Percentiles rank a stretch among this genome's conserved stretches.
phyloP scores from a whole-genome alignment of 2,113 vertebrate genomes.

The Aviceda subcristata region DNA sequence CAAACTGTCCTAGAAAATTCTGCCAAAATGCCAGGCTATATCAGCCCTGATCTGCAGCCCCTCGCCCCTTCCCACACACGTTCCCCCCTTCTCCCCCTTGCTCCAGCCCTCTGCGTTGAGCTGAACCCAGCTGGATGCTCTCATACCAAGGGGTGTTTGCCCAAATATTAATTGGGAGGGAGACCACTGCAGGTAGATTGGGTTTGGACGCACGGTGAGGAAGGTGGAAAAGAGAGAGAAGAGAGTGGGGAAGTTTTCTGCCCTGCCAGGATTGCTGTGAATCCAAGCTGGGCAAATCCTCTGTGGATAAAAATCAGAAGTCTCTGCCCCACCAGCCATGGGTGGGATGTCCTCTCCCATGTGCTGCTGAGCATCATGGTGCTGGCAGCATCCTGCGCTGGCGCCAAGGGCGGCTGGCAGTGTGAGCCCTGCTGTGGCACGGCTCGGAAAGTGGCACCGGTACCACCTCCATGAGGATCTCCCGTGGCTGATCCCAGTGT shows the following conservation, averaged over 20 bases:
- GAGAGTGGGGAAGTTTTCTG: background rate
- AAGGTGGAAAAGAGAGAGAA: background rate
- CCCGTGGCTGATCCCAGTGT: background rate
- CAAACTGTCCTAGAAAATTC: conserved; percentile 70
- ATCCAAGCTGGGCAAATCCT: background rate
- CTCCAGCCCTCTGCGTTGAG: background rate
- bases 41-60: conserved; percentile 62
- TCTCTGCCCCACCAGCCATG: rapidly evolving
- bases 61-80: conserved; percentile 16
- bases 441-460: rapidly evolving
- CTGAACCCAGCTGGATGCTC: background rate
- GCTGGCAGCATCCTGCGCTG: background rate
- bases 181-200: background rate
- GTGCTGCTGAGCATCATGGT: background rate
- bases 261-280: background rate
- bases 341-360: background rate
- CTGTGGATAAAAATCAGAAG: background rate
- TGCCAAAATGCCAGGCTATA: conserved; percentile 64
- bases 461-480: rapidly evolving
- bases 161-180: background rate
- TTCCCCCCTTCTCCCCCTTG: background rate
- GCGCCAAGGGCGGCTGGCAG: rapidly evolving
- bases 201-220: background rate
- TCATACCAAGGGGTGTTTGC: background rate
- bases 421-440: rapidly evolving